Conservation (phyloP, 2,888 invertebrate species). For the Parnassius mnemosyne region DNA sequence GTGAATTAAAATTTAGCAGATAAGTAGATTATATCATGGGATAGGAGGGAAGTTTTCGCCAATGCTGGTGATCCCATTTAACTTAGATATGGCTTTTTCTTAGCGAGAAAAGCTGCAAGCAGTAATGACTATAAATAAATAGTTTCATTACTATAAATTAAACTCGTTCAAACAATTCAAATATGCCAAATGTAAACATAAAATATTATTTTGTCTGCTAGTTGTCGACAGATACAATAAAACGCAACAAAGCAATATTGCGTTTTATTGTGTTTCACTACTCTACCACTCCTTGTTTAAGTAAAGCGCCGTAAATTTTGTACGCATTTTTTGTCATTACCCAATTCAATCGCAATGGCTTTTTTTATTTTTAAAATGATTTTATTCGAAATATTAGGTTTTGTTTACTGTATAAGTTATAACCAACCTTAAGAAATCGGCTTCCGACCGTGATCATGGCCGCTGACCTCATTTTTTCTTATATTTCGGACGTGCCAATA, state of each 20-base stretch:
- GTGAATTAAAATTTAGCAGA: not conserved
- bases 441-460: conserved; percentile 32
- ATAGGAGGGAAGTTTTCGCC: not conserved
- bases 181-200: not conserved
- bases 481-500: too few relatives aligned
- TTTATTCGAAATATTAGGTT: conserved; percentile 19
- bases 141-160: not conserved
- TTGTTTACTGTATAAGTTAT: conserved; percentile 33
- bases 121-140: too few relatives aligned
- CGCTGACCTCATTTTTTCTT: conserved; percentile 26
- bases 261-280: not conserved
- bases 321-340: conserved; percentile 3
- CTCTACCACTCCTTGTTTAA: not conserved
- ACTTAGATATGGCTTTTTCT: too few relatives aligned
- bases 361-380: conserved; percentile 10
- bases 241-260: not conserved
- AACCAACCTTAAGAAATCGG: conserved; percentile 37
- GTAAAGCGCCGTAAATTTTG: conserved; percentile 3
- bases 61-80: too few relatives aligned
- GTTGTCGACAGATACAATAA: conserved; percentile 1
- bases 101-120: too few relatives aligned
- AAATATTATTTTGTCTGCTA: conserved; percentile 18
- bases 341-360: conserved; percentile 1
- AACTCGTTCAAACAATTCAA: not conserved
- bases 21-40: not conserved